These are phyloP conservation scores for Callitettix versicolor DNA, from an alignment of 1,140 invertebrate species.

Conservation along the genomic window DNA sequence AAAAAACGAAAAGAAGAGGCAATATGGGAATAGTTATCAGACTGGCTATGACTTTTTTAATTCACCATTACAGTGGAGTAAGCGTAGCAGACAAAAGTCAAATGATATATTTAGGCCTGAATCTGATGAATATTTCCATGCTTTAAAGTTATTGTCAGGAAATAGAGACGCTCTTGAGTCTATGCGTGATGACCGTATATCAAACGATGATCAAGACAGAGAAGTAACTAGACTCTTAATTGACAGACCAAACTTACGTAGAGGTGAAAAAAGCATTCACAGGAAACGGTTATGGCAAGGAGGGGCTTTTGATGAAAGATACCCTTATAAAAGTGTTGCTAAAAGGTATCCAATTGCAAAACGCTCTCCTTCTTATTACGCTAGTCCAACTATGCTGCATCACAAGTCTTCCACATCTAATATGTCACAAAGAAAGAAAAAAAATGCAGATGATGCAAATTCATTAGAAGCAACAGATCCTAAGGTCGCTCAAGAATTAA, in stretches of 20 bases:
- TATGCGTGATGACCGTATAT: conserved; percentile 4
- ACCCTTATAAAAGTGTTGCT: conserved; percentile 14
- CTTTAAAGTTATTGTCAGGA: conserved; percentile 11
- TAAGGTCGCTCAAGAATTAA: conserved; percentile 22
- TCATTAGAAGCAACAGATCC: conserved; percentile 19
- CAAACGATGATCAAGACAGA: conserved; percentile 10
- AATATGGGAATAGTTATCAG: conserved; percentile 9
- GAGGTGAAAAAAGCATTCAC: background rate
- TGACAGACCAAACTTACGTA: background rate
- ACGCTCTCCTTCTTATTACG: conserved; percentile 14
- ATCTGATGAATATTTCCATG: conserved; percentile 11
- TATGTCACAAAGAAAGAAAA: conserved; percentile 10
- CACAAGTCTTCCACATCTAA: conserved; percentile 8
- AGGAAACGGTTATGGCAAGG: conserved; percentile 10
- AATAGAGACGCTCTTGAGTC: conserved; percentile 4
- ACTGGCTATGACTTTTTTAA: conserved; percentile 21
- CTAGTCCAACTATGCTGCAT: conserved; percentile 1
- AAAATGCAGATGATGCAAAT: background rate
- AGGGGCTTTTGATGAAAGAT: conserved; percentile 19
- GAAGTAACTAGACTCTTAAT: conserved; percentile 5
- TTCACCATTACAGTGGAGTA: conserved; percentile 17
- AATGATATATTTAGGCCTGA: background rate
- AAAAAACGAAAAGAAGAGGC: conserved; percentile 16
- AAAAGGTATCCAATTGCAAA: conserved; percentile 23
- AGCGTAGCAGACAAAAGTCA: conserved; percentile 6